A percentile compares a stretch with the other conserved stretches of the same genome.
Conservation (phyloP, 2,797 vertebrate genomes). For the Anas acuta region DNA sequence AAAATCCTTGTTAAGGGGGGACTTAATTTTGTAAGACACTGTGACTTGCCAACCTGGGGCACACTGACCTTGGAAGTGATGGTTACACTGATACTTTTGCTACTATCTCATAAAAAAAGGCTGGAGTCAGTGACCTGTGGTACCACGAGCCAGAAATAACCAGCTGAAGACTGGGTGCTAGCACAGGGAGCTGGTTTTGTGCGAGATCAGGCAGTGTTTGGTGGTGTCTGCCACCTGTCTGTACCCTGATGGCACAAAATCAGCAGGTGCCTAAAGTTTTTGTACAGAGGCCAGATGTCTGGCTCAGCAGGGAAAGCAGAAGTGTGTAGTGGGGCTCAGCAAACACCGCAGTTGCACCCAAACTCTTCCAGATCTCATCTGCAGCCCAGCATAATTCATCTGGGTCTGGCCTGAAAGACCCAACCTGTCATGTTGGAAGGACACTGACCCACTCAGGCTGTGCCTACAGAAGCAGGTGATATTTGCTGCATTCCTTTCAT, state of each 20-base stretch:
- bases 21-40: constrained; percentile 12
- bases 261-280: background rate
- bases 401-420: background rate
- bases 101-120: background rate
- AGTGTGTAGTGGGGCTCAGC: background rate
- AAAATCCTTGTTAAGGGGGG: background rate
- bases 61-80: background rate
- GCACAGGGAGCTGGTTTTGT: rapidly evolving
- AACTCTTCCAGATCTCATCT: background rate
- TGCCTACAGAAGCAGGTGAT: background rate
- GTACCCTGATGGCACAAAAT: background rate
- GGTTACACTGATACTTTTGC: background rate
- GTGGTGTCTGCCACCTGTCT: background rate
- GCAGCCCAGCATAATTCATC: rapidly evolving
- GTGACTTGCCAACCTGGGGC: constrained; percentile 23
- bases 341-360: background rate
- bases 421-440: background rate
- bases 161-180: background rate
- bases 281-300: background rate
- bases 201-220: background rate
- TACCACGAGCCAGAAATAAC: background rate
- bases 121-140: background rate
- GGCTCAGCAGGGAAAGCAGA: background rate
- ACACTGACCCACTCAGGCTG: background rate
- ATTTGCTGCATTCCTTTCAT: background rate